Base-by-base conservation (phyloP, 2,113 vertebrate genomes). In the Anser brachyrhynchus region DNA sequence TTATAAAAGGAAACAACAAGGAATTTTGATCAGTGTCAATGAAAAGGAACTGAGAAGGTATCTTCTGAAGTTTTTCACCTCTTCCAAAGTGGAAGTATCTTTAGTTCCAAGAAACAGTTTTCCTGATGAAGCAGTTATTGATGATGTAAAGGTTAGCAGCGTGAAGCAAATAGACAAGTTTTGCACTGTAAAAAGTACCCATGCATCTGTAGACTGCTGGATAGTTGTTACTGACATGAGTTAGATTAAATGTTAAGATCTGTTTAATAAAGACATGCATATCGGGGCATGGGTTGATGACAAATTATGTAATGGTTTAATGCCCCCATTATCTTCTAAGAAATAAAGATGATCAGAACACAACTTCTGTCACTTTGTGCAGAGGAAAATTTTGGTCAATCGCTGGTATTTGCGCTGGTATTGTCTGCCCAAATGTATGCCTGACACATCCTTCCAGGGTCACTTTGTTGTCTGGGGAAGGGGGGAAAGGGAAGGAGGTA, bases 251-350 rank as follows among this genome's bases (percentile, higher is more conserved):
- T 54, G 10, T 70, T 70, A 74, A 69, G 5, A 31, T 28, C 7
- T 1, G 0, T 75, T 71, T 51, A 52, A 54, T 28, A 75, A 67
- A 92, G 85, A 7, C 6, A 8, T 13, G 7, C 6, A 64, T 8
- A 51, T 57, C 0, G 1, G 13, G 3, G 6, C 41, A 57, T 89
- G 66, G 72, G 55, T 6, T 46, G 33, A n/a, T 31, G 6, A 3
- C 11, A 35, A 77, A 57, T 57, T 86, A n/a, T 28, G 39, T 29
- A 16, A 44, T 2, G 76, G 8, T 35, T 62, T 26, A 41, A 55
- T 39, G 6, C 2, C 62, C 43, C 18, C 11, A 9, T 73, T 61
- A 33, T 72, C 5, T 43, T 89, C 17, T 33, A 72, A 64, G 6
- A 76, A 84, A 54, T 18, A 91, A 19, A 11, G 4, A 18, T 59